Base-by-base conservation (phyloP, 2,888 invertebrate genomes). In the Fissipunctia ypsillon region DNA sequence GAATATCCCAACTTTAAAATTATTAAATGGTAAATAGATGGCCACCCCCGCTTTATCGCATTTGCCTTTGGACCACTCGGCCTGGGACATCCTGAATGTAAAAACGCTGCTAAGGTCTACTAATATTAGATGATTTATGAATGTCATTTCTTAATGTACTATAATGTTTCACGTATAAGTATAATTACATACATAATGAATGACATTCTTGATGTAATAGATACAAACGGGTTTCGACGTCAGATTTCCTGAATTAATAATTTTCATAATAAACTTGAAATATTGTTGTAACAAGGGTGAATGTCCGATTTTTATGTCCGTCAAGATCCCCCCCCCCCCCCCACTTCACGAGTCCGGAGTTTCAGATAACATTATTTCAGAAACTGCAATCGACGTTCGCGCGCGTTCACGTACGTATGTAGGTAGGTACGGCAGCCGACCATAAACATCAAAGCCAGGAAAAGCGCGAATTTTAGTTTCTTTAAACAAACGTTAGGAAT, bases 241-340 rank as follows among this genome's bases (percentile, higher is more conserved):
- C 84, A 43, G n/a, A 78, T 85, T 81, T 73, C 80, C 76, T 69
- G 80, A 79, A 74, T 67, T 57, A 80, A 76, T 80, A 52, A 79
- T 70, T 71, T 82, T 69, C 67, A 43, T 66, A 68, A 76, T 45
- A 69, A 65, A 61, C 66, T 71, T 71, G 82, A 81, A 79, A 48
- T 69, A 10, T 31, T 50, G 31, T n/a, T 61, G 59, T 73, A 87
- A 84, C 69, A 68, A 79, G 73, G 87, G 88, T 90, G 86, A 91
- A 89, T 70, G 89, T 69, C 88, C 88, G 87, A 88, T 87, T 88
- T 89, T 80, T 52, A 69, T 72, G 56, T 67, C 45, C 48, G 61
- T 61, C 63, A 45, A 73, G 38, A 68, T 31, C 68, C 31, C 3
- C 7, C 35, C 50, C 35, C 56, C 28, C 35, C 68, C 31, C 3